Conservation (phyloP, 1,140 invertebrate species). For the Hestina assimilis region DNA sequence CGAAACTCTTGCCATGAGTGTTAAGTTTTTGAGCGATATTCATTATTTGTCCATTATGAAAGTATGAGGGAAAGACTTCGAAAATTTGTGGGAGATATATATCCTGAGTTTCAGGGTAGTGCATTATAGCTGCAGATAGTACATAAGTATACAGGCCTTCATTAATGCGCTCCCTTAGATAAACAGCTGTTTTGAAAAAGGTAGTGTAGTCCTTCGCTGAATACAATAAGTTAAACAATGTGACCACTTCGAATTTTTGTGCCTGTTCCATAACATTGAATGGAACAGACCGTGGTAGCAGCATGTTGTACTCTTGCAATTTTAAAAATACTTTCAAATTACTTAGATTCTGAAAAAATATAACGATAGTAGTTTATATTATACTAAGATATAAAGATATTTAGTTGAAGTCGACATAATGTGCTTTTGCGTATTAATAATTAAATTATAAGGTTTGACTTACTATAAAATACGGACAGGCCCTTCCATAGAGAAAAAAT, state of each 20-base stretch:
- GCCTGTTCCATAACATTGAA: slow-evolving; percentile 79
- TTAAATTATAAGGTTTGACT: too few species aligned
- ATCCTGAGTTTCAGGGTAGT: slow-evolving; percentile 79
- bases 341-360: slow-evolving; percentile 72
- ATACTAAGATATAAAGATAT: too few species aligned
- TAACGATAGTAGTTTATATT: background rate
- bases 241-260: slow-evolving; percentile 79
- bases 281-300: slow-evolving; percentile 78
- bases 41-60: slow-evolving; percentile 80
- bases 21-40: slow-evolving; percentile 79
- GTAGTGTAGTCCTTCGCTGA: slow-evolving; percentile 81
- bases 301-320: slow-evolving; percentile 72
- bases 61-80: slow-evolving; percentile 82
- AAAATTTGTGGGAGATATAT: slow-evolving; percentile 82
- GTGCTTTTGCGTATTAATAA: too few species aligned
- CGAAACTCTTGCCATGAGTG: slow-evolving; percentile 46
- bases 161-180: slow-evolving; percentile 80
- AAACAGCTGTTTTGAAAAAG: slow-evolving; percentile 80
- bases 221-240: slow-evolving; percentile 82
- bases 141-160: slow-evolving; percentile 81
- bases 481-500: too few species aligned
- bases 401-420: too few species aligned
- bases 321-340: slow-evolving; percentile 79
- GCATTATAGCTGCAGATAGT: slow-evolving; percentile 77
- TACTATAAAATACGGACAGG: too few species aligned